phyloP scores from a whole-genome alignment of 2,797 vertebrate genomes.

The Myripristis murdjan region DNA sequence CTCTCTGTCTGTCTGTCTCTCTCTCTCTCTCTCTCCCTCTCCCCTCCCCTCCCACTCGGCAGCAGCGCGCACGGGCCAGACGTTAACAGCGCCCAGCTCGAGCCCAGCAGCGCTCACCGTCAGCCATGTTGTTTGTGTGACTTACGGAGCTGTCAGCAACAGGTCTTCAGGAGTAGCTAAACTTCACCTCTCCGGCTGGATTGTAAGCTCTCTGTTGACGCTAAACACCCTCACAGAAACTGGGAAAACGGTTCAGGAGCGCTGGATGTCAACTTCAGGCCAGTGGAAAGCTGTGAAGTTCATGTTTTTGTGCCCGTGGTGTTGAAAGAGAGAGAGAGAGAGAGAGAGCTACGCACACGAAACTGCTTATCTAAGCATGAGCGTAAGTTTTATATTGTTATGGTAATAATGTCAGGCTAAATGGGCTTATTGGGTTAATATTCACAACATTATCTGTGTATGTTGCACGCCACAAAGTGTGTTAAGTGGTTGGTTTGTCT shows the following conservation, averaged over 20 bases:
- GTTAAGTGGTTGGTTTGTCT: neutral
- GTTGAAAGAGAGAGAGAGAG: too few relatives aligned
- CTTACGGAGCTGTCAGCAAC: conserved; percentile 84
- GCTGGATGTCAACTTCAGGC: conserved; percentile 24
- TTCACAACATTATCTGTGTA: too few relatives aligned
- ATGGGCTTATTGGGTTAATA: neutral
- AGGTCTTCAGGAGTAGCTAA: conserved; percentile 65
- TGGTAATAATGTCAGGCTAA: conserved; percentile 4
- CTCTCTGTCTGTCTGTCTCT: conserved; percentile 46
- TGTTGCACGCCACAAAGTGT: neutral
- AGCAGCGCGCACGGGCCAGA: conserved; percentile 37
- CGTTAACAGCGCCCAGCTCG: conserved; percentile 59
- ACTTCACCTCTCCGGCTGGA: conserved; percentile 1
- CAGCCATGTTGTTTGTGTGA: conserved; percentile 86
- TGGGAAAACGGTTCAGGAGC: neutral
- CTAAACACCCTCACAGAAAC: neutral
- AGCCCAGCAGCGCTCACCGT: conserved; percentile 56
- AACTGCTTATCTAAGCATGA: conserved; percentile 75
- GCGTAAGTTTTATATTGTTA: conserved; percentile 60
- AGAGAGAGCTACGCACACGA: conserved; percentile 70
- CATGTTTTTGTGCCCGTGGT: conserved; percentile 43
- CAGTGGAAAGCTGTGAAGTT: conserved; percentile 38
- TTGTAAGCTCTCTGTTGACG: neutral
- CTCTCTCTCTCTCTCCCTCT: conserved; percentile 5
- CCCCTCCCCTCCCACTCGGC: conserved; percentile 50